Evolutionary conservation across 2,797 vertebrate species (phyloP), one percentile per base, ranked within the genome.

Genomic region (Channallabes apus): DNA sequence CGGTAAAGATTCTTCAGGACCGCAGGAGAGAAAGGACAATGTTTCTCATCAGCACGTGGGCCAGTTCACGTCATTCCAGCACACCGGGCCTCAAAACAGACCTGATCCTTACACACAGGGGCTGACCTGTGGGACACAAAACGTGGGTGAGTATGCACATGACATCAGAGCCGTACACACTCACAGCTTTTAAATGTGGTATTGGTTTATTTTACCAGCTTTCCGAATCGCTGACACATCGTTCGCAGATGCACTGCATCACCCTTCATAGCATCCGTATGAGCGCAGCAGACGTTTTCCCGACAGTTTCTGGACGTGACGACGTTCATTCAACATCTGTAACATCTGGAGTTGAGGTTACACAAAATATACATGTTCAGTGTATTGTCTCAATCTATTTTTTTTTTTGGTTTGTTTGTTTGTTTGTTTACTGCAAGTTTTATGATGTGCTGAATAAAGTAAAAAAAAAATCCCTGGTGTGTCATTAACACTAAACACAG

Each of bases 1-100:
- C 77, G 71, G 56, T 62, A 84, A 72, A n/a, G 17, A 29, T 65
- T 32, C 24, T 68, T 4, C 6, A n/a, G 18, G 58, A 62, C 76
- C 38, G 29, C 32, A 0, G 27, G 32, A 27, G 32, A 35, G 15
- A 80, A 65, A 80, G 11, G 83, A 84, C 84, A 90, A 87, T 92
- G 91, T 92, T 93, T 94, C 93, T 91, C 93, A 92, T 88, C 87
- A 84, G 71, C 32, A 29, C 3, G 79, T 2, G 62, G 61, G 65
- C 79, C 41, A 29, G 92, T 91, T 90, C 91, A 84, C 90, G 88
- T 93, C 92, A 92, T 90, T 90, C 91, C 84, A 85, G 84, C 89
- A 85, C 83, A 81, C 84, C 54, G 9, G 83, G 84, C 87, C 84
- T 71, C 86, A 88, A 73, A 80, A 24, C 84, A 75, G 83, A 85